These are phyloP conservation scores for Liopterus haemorrhoidalis DNA, from an alignment of 2,888 invertebrate species.

Conservation along the genomic window DNA sequence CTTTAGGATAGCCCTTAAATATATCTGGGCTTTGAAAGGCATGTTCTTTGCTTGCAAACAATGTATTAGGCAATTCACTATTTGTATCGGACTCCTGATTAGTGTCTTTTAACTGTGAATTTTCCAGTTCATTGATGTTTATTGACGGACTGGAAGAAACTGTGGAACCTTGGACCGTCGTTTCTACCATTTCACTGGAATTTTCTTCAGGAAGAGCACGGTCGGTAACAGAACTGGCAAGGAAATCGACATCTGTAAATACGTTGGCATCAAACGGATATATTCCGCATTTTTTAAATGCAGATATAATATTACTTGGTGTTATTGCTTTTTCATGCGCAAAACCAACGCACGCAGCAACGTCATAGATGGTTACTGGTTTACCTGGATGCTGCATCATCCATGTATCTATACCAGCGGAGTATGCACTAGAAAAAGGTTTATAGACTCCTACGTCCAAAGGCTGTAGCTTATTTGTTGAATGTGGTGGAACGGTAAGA, in stretches of 20 bases:
- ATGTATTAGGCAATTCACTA: not conserved
- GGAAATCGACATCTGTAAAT: slow-evolving; percentile 29
- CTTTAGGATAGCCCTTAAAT: slow-evolving; percentile 14
- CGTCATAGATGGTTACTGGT: slow-evolving; percentile 41
- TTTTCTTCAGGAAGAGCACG: slow-evolving; percentile 15
- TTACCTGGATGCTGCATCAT: slow-evolving; percentile 41
- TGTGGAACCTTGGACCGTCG: not conserved
- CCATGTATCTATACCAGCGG: slow-evolving; percentile 38
- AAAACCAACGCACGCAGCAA: slow-evolving; percentile 31
- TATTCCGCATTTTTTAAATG: slow-evolving; percentile 28
- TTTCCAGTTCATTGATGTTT: not conserved
- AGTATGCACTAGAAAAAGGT: slow-evolving; percentile 35
- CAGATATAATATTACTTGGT: slow-evolving; percentile 26
- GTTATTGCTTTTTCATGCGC: slow-evolving; percentile 26
- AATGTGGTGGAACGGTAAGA: slow-evolving; percentile 43
- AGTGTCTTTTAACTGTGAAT: not conserved
- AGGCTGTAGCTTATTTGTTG: slow-evolving; percentile 42
- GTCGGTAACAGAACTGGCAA: slow-evolving; percentile 25
- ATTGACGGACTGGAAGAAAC: not conserved
- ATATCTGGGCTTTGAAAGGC: slow-evolving; percentile 7
- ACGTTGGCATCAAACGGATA: slow-evolving; percentile 27
- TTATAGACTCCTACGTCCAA: slow-evolving; percentile 35
- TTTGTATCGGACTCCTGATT: not conserved
- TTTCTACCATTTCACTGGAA: too few relatives aligned
- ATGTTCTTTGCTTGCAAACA: too few relatives aligned